Evolutionary conservation across 2,113 vertebrate species (phyloP), one percentile per base, ranked within the genome.

Genomic region (Tupaia chinensis): DNA sequence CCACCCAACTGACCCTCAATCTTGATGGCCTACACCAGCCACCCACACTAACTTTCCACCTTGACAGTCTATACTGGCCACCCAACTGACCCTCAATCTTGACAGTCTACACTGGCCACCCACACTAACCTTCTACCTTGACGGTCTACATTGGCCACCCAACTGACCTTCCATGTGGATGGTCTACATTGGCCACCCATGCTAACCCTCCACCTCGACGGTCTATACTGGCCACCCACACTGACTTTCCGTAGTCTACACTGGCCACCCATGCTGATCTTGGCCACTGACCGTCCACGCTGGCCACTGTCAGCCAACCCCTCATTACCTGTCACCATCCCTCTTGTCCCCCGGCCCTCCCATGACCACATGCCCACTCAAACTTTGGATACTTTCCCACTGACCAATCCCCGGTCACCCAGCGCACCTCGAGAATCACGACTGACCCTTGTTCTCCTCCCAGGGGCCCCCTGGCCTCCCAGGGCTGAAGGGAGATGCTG

Each of bases 381-480:
- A 61, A 63, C 58, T 25, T 15, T n/a, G 65, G 63, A 12, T 17
- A 20, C 25, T 27, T 56, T 81, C 23, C 32, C 70, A 10, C 11
- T 60, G 61, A 17, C 16, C 27, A 20, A 12, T 22, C 22, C 58
- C 54, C 8, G 11, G 1, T 11, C 34, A 29, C 34, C 61, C 34
- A 9, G 0, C 9, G 13, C 63, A n/a, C 82, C 65, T 63, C 5
- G 19, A 82, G 58, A 34, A 9, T 91, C 70, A 65, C 20, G 4
- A 15, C 77, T 61, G 72, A 58, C 17, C 7, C 53, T 80, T 6
- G 23, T 29, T 76, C n/a, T 82, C 20, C 23, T 93, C 93, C 70
- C 92, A 99, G 99, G 99, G 99, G 1, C 99, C 99, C 7, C 60
- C 98, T 13, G 99, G 99, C 91, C 98, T 99, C 72, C 99, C 98